These are phyloP conservation scores for Heliothis subflexa DNA, from an alignment of 1,140 invertebrate genomes.

Conservation along the genomic window DNA sequence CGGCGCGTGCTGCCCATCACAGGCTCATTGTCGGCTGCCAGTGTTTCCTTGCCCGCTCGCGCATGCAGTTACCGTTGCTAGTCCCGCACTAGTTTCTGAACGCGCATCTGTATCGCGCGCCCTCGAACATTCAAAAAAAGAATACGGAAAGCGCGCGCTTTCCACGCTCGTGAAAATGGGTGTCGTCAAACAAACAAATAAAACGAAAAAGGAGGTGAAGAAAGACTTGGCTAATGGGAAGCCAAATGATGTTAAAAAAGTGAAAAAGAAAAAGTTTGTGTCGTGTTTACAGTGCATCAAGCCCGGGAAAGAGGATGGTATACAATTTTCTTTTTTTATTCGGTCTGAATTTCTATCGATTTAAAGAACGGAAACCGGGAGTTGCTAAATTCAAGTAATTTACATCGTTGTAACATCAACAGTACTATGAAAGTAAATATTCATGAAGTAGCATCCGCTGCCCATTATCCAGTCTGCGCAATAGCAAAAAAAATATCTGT, in stretches of 20 bases:
- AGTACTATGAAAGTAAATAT: constrained; percentile 1
- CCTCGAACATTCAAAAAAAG: constrained; percentile 62
- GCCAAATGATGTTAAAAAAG: constrained; percentile 75
- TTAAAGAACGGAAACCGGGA: not conserved
- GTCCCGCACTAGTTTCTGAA: constrained; percentile 80
- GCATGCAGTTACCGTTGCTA: constrained; percentile 81
- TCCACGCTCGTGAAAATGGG: constrained; percentile 66
- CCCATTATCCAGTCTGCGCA: not conserved
- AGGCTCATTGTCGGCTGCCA: constrained; percentile 68
- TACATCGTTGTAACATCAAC: constrained; percentile 2
- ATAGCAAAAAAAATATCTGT: not conserved
- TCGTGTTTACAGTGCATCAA: constrained; percentile 85
- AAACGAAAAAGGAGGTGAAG: constrained; percentile 70
- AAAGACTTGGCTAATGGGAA: constrained; percentile 70
- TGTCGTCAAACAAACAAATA: constrained; percentile 80
- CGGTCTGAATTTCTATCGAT: not conserved
- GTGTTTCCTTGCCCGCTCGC: constrained; percentile 73
- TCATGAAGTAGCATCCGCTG: constrained; percentile 5
- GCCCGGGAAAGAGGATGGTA: constrained; percentile 77
- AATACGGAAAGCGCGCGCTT: constrained; percentile 59
- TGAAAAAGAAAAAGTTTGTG: constrained; percentile 84
- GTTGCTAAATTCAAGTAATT: constrained; percentile 7
- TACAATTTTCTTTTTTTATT: constrained; percentile 21
- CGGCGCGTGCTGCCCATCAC: constrained; percentile 62
- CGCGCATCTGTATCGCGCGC: constrained; percentile 71